Evolutionary conservation across 2,797 vertebrate species (phyloP).

Genomic region (Glossophaga mutica): DNA sequence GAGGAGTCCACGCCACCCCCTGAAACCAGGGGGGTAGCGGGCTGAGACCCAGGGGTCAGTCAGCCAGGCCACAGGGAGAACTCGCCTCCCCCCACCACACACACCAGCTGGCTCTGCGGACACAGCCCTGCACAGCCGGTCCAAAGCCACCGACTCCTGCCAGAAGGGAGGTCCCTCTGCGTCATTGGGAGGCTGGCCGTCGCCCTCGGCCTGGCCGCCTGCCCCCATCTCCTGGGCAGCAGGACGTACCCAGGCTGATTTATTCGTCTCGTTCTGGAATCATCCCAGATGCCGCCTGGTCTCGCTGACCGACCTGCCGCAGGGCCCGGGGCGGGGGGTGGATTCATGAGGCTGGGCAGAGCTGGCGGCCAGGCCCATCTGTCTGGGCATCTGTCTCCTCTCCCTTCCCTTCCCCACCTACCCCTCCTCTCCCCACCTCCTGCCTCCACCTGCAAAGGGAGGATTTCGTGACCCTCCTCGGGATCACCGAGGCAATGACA

Average conservation of each 20-base stretch:
- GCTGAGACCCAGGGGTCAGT: neutral
- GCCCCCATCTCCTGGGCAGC: conserved; percentile 50
- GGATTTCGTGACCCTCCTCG: neutral
- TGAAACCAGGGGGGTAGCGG: neutral
- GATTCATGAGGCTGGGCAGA: conserved; percentile 75
- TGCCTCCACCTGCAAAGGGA: neutral
- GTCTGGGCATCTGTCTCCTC: conserved; percentile 70
- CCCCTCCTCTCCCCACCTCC: neutral
- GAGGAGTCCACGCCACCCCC: neutral
- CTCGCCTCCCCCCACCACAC: neutral
- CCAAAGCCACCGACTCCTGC: neutral
- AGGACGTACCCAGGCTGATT: conserved; percentile 40
- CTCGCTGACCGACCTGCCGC: conserved; percentile 74
- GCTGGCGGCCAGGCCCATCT: conserved; percentile 70
- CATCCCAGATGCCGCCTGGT: conserved; percentile 60
- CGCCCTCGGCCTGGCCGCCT: neutral
- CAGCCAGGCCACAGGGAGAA: neutral
- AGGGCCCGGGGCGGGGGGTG: conserved; percentile 63
- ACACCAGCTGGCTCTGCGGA: neutral
- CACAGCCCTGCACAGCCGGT: neutral
- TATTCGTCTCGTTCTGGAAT: conserved; percentile 56
- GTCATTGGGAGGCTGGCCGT: neutral
- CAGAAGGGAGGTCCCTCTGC: conserved; percentile 37
- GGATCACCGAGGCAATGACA: neutral
- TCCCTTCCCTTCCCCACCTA: no score